phyloP scores from a whole-genome alignment of 2,113 vertebrate genomes.

The Myiozetetes cayanensis region DNA sequence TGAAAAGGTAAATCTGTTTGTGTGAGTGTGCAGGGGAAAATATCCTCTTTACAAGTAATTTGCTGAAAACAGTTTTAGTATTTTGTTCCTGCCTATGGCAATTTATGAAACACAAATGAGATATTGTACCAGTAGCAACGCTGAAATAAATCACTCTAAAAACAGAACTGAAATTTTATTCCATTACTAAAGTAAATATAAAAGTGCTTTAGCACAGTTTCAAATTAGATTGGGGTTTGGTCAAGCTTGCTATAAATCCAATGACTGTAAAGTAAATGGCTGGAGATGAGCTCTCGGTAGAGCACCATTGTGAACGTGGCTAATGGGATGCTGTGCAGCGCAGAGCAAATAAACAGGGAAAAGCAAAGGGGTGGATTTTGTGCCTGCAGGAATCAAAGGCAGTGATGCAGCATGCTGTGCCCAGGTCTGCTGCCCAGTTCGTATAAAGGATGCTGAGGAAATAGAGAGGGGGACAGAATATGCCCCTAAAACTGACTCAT shows the following conservation, averaged over 20 bases:
- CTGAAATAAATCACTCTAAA: conserved; percentile 60
- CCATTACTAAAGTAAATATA: conserved; percentile 67
- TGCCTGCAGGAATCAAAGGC: background rate
- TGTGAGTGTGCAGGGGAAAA: background rate
- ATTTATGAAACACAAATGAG: conserved; percentile 65
- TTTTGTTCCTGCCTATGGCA: conserved; percentile 50
- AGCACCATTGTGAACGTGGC: background rate
- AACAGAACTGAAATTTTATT: conserved; percentile 62
- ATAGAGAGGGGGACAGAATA: background rate
- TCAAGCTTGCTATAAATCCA: conserved; percentile 61
- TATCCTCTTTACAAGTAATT: conserved; percentile 48
- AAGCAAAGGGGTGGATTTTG: background rate
- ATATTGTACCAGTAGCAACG: background rate
- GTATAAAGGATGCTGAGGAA: background rate
- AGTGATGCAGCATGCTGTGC: background rate
- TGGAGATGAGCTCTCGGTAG: conserved; percentile 32
- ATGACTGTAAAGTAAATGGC: conserved; percentile 30
- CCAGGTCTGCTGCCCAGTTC: background rate
- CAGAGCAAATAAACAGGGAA: background rate
- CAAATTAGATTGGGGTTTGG: conserved; percentile 66
- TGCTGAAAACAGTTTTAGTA: conserved; percentile 20
- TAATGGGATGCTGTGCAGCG: background rate
- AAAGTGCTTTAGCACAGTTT: conserved; percentile 56
- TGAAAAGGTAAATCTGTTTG: background rate
- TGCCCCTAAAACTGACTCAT: background rate